These are phyloP conservation scores for Todiramphus saurophagus DNA, from an alignment of 2,113 vertebrate species.

Conservation along the genomic window DNA sequence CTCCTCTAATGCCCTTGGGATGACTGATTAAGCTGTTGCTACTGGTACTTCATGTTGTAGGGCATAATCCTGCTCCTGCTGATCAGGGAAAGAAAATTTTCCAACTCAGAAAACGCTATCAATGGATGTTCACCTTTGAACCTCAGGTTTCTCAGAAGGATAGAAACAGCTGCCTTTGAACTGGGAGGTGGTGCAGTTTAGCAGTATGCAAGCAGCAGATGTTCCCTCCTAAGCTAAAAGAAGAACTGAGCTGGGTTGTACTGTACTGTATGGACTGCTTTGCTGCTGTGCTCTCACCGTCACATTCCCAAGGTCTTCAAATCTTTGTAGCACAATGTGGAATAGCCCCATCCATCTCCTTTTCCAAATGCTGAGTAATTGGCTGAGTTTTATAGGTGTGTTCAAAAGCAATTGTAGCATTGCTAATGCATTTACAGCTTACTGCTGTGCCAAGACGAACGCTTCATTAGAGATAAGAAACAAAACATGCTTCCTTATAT, in stretches of 20 bases:
- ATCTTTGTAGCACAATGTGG: background rate
- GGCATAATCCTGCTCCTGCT: background rate
- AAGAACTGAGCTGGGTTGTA: background rate
- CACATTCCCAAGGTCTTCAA: background rate
- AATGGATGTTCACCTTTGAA: background rate
- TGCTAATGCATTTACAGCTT: background rate
- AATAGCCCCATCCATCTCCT: background rate
- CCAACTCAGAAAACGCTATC: background rate
- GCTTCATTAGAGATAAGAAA: background rate
- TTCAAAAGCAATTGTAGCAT: background rate
- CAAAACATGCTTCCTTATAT: background rate
- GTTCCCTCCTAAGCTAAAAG: background rate
- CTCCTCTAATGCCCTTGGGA: background rate
- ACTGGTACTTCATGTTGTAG: background rate
- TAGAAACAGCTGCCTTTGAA: background rate
- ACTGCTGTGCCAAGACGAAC: background rate
- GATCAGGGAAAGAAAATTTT: background rate
- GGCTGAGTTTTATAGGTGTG: background rate
- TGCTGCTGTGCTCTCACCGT: accelerated
- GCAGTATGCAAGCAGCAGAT: accelerated
- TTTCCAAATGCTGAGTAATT: background rate
- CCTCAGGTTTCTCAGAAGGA: background rate
- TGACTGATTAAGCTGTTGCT: background rate
- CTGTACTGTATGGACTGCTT: background rate
- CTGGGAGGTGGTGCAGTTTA: background rate